A percentile compares a stretch with the other conserved stretches of the same genome.
Conservation (phyloP, 2,797 vertebrate species). For the Xiphophorus birchmanni region DNA sequence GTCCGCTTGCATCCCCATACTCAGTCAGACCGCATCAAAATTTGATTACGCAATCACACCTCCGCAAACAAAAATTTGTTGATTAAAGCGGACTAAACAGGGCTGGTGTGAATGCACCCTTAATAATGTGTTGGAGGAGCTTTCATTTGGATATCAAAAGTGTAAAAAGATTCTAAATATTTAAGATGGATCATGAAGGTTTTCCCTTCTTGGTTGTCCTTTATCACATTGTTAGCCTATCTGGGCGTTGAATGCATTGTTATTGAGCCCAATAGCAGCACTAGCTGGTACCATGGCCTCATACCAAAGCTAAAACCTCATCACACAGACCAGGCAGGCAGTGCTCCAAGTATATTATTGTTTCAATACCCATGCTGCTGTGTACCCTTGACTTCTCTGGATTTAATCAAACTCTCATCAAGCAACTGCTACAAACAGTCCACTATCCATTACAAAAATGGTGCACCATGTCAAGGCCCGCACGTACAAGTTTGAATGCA, state of each 20-base stretch:
- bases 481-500: background rate
- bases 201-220: background rate
- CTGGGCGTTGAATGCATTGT: background rate
- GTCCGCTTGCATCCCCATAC: too few species aligned
- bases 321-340: background rate
- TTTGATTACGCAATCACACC: too few species aligned
- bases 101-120: too few species aligned
- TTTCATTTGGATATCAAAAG: background rate
- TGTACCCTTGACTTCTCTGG: background rate
- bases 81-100: too few species aligned
- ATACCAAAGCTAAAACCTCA: slow-evolving; percentile 1
- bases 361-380: background rate
- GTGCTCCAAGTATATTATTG: background rate
- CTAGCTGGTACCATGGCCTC: background rate
- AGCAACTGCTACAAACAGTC: background rate
- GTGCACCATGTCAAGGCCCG: background rate
- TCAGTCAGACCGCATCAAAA: too few species aligned
- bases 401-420: background rate
- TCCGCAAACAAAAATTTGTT: too few species aligned
- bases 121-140: background rate
- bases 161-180: background rate
- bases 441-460: background rate
- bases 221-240: background rate
- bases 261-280: background rate
- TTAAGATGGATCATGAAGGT: background rate